phyloP scores from a whole-genome alignment of 2,888 invertebrate genomes.

The Scaptomyza caliginosa region DNA sequence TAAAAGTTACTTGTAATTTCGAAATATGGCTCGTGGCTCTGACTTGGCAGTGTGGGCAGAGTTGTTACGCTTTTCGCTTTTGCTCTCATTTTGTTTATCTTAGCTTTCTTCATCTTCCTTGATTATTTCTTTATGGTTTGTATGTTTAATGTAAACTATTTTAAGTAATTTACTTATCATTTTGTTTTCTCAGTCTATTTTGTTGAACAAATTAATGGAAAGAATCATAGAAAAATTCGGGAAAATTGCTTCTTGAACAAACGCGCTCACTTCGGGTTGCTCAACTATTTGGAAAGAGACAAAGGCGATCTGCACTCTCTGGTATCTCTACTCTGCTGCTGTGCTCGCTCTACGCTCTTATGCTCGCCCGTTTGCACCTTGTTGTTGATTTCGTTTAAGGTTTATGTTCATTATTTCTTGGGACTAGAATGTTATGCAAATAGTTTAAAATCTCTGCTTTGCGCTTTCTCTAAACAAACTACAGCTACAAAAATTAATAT shows the following conservation, averaged over 20 bases:
- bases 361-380: constrained; percentile 14
- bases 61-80: constrained; percentile 38
- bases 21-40: constrained; percentile 80
- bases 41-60: constrained; percentile 79
- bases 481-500: constrained; percentile 75
- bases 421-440: constrained; percentile 75
- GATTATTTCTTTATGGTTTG: constrained; percentile 35
- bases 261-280: constrained; percentile 21
- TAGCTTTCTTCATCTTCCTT: neutral
- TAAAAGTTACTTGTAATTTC: constrained; percentile 76
- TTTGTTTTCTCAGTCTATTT: constrained; percentile 81
- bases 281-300: constrained; percentile 21
- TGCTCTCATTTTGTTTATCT: constrained; percentile 12
- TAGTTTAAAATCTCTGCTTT: constrained; percentile 41
- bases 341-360: constrained; percentile 10
- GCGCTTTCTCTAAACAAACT: constrained; percentile 67
- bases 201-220: constrained; percentile 59
- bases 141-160: constrained; percentile 39
- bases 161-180: constrained; percentile 48
- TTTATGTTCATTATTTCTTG: constrained; percentile 46
- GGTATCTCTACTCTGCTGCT: constrained; percentile 10
- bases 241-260: constrained; percentile 38
- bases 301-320: constrained; percentile 18
- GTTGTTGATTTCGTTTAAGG: constrained; percentile 38
- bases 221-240: constrained; percentile 41